These are phyloP conservation scores for Macroramphosus scolopax DNA, from an alignment of 2,797 vertebrate genomes.

Conservation along the genomic window DNA sequence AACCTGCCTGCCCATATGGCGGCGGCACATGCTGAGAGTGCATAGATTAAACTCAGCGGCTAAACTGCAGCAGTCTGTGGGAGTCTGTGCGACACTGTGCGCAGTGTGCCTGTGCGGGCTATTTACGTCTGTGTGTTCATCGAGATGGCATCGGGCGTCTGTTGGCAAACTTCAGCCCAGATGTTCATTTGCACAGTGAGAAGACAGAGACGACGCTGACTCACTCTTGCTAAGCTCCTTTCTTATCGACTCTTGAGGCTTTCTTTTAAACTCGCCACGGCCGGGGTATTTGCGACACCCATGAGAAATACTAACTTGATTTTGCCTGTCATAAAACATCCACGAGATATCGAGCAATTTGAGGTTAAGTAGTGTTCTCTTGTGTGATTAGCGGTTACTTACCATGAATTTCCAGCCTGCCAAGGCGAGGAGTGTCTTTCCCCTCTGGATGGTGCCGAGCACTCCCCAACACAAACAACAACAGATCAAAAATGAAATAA, in stretches of 20 bases:
- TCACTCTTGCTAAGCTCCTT: too few species aligned
- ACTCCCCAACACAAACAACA: conserved; percentile 60
- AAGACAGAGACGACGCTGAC: conserved; percentile 40
- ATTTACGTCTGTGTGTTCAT: conserved; percentile 59
- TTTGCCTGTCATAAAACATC: conserved; percentile 38
- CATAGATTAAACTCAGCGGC: conserved; percentile 35
- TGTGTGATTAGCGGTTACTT: conserved; percentile 37
- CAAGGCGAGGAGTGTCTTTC: conserved; percentile 20
- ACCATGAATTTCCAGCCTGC: conserved; percentile 57
- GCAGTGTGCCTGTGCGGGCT: conserved; percentile 42
- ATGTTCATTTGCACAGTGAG: conserved; percentile 57
- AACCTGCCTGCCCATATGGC: conserved; percentile 39
- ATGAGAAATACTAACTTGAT: conserved; percentile 10
- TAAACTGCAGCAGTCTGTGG: conserved; percentile 19
- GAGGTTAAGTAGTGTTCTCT: conserved; percentile 4
- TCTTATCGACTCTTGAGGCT: too few species aligned
- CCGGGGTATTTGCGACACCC: conserved; percentile 18
- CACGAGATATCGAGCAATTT: conserved; percentile 18
- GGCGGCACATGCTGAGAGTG: conserved; percentile 6
- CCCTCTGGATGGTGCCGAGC: conserved; percentile 52
- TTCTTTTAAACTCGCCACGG: conserved; percentile 18
- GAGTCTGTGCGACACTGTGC: conserved; percentile 24
- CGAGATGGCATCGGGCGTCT: conserved; percentile 55
- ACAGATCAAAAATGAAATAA: conserved; percentile 51
- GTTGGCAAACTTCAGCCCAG: conserved; percentile 65